These are phyloP conservation scores for Diphyllodes magnificus DNA, from an alignment of 2,113 vertebrate species.

Conservation along the genomic window DNA sequence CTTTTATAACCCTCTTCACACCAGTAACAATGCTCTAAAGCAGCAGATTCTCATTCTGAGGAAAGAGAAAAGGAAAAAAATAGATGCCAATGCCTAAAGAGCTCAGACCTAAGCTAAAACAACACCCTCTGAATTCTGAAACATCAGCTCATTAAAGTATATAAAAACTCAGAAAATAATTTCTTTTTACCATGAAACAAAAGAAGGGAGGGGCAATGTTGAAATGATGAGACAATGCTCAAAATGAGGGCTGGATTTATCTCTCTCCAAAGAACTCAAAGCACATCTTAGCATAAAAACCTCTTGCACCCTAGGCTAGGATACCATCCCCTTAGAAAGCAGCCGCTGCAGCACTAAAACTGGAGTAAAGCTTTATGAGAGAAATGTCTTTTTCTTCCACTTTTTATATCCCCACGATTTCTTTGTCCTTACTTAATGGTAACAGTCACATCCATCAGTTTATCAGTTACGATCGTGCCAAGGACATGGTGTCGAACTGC, in stretches of 20 bases:
- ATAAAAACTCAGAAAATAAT: background rate
- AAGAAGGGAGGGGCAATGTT: background rate
- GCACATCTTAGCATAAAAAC: background rate
- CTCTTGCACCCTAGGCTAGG: background rate
- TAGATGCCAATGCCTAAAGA: background rate
- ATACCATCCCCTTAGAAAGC: background rate
- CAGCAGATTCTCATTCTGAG: background rate
- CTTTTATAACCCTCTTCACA: slow-evolving; percentile 10
- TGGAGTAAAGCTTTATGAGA: background rate
- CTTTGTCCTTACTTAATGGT: slow-evolving; percentile 88
- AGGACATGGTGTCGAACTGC: slow-evolving; percentile 94
- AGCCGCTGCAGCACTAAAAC: background rate
- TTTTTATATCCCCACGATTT: background rate
- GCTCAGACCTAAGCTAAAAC: background rate
- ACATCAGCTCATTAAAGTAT: background rate
- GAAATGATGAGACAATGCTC: background rate
- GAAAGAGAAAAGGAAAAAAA: background rate
- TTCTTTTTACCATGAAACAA: background rate
- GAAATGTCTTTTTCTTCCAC: background rate
- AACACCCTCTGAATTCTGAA: background rate
- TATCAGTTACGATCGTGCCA: slow-evolving; percentile 90
- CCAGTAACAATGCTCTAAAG: background rate
- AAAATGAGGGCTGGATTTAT: background rate
- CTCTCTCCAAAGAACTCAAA: background rate
- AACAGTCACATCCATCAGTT: slow-evolving; percentile 89